These are phyloP conservation scores for Rhopalosiphum maidis DNA, from an alignment of 1,140 invertebrate genomes.

Conservation along the genomic window DNA sequence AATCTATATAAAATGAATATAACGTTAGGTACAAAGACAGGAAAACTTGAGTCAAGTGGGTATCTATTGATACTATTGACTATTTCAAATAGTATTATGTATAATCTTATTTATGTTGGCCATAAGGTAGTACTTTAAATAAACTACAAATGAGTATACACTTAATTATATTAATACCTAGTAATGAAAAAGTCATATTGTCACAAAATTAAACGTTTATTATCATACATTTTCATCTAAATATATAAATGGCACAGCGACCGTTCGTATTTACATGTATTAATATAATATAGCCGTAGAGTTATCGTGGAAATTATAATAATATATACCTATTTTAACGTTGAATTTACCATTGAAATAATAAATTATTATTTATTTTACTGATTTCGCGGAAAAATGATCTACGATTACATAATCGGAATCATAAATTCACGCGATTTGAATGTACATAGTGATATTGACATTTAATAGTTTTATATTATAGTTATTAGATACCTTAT, in stretches of 20 bases:
- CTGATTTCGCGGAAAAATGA: background rate
- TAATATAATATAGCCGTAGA: background rate
- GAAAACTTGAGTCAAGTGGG: background rate
- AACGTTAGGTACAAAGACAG: background rate
- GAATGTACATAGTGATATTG: background rate
- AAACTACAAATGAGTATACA: background rate
- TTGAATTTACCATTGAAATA: background rate
- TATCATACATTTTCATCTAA: background rate
- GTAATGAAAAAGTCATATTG: background rate
- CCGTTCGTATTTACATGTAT: background rate
- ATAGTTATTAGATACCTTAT: background rate
- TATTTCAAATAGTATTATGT: background rate
- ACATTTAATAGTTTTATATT: background rate
- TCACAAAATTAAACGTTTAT: background rate
- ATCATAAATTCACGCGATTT: background rate
- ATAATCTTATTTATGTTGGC: background rate
- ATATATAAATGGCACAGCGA: background rate
- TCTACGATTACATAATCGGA: background rate
- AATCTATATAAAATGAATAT: too few relatives aligned
- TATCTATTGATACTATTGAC: background rate
- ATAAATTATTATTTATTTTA: background rate
- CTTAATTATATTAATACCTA: background rate
- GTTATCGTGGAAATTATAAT: background rate
- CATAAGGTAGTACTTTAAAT: too few relatives aligned
- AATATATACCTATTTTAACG: background rate